These are phyloP conservation scores for Oreochromis mossambicus DNA, from an alignment of 2,797 vertebrate species.

Conservation along the genomic window DNA sequence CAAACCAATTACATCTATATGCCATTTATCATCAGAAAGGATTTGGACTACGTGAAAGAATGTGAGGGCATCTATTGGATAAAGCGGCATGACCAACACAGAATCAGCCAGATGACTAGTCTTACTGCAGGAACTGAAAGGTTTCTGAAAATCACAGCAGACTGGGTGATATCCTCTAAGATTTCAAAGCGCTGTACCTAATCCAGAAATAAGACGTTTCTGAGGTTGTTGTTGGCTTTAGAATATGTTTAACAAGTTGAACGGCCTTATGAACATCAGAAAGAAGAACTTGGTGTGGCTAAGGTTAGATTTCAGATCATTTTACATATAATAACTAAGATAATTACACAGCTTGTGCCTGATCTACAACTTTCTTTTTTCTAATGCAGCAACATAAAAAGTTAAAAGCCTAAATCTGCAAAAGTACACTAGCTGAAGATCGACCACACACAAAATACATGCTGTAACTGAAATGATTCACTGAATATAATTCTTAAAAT, in stretches of 20 bases:
- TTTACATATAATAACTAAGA: background rate
- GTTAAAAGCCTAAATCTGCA: background rate
- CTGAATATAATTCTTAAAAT: background rate
- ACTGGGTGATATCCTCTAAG: background rate
- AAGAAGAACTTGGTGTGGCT: background rate
- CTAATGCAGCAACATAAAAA: background rate
- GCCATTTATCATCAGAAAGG: background rate
- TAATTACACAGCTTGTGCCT: background rate
- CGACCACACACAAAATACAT: background rate
- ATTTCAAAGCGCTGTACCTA: background rate
- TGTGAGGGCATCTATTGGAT: background rate
- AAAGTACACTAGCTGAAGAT: background rate
- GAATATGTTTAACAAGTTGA: background rate
- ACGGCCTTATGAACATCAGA: background rate
- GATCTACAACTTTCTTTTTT: background rate
- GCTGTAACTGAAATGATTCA: background rate
- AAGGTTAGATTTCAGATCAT: background rate
- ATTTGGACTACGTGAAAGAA: background rate
- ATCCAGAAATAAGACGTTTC: background rate
- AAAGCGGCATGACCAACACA: background rate
- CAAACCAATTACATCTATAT: background rate
- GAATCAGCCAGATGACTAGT: background rate
- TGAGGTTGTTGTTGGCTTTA: background rate
- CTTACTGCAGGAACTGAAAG: background rate
- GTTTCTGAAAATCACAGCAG: background rate